These are phyloP conservation scores for Amniataba percoides DNA, from an alignment of 2,797 vertebrate genomes.

Conservation along the genomic window DNA sequence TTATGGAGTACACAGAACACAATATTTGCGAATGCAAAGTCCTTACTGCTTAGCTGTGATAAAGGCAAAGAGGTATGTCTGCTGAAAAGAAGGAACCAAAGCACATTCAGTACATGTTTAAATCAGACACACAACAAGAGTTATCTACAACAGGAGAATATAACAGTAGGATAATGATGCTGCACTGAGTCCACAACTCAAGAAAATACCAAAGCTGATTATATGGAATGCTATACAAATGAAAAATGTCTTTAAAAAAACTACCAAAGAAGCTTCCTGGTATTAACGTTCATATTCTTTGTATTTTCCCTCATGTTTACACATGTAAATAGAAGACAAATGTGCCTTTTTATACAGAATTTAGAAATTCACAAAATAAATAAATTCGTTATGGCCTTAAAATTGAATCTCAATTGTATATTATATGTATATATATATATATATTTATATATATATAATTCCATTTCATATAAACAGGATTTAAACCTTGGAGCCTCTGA, in stretches of 20 bases:
- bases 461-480: conserved; percentile 83
- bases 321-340: conserved; percentile 83
- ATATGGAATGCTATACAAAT: conserved; percentile 80
- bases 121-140: conserved; percentile 72
- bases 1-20: conserved; percentile 36
- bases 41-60: conserved; percentile 45
- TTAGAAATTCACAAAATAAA: conserved; percentile 90
- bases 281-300: conserved; percentile 73
- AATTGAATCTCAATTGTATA: conserved; percentile 82
- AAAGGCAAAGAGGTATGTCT: conserved; percentile 72
- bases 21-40: conserved; percentile 31
- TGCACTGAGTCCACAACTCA: conserved; percentile 70
- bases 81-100: conserved; percentile 62
- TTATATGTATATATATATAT: conserved; percentile 63
- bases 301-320: conserved; percentile 84
- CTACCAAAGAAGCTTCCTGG: conserved; percentile 70
- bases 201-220: conserved; percentile 76
- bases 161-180: conserved; percentile 64
- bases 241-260: conserved; percentile 69
- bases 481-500: conserved; percentile 65
- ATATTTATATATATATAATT: conserved; percentile 65
- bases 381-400: conserved; percentile 86
- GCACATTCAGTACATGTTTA: conserved; percentile 73
- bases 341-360: conserved; percentile 85
- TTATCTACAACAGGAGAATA: conserved; percentile 72